phyloP scores from a whole-genome alignment of 2,888 invertebrate genomes.

The Fragum sueziense region DNA sequence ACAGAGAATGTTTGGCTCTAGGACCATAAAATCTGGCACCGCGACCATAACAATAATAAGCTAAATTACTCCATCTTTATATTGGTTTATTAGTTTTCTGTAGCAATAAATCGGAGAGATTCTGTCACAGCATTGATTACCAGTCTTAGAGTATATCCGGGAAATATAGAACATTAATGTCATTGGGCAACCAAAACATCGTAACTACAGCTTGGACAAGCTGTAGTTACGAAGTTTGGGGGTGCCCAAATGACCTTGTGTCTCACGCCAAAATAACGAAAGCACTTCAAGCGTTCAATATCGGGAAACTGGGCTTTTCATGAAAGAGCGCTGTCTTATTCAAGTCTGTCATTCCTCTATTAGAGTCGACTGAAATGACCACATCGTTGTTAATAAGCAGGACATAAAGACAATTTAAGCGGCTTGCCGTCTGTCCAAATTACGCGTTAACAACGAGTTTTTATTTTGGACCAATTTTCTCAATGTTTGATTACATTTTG shows the following conservation, averaged over 20 bases:
- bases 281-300: conserved; percentile 6
- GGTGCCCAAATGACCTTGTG: too few relatives aligned
- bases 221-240: too few relatives aligned
- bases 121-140: conserved; percentile 10
- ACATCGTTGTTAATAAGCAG: conserved; percentile 49
- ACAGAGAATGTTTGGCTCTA: background rate
- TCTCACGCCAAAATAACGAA: conserved; percentile 10
- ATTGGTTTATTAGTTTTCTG: conserved; percentile 3
- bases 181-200: too few relatives aligned
- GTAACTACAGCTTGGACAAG: too few relatives aligned
- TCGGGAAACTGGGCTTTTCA: background rate
- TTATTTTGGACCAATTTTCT: conserved; percentile 49
- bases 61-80: background rate
- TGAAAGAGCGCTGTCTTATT: conserved; percentile 15
- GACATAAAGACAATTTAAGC: conserved; percentile 55
- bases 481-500: conserved; percentile 60
- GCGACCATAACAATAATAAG: background rate
- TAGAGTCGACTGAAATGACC: conserved; percentile 41
- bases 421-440: conserved; percentile 59
- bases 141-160: background rate
- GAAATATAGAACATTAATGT: conserved; percentile 8
- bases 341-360: conserved; percentile 17
- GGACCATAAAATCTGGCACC: background rate
- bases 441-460: conserved; percentile 56
- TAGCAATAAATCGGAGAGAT: conserved; percentile 10